These are phyloP conservation scores for Rhagonycha fulva DNA, from an alignment of 2,888 invertebrate species.

Conservation along the genomic window DNA sequence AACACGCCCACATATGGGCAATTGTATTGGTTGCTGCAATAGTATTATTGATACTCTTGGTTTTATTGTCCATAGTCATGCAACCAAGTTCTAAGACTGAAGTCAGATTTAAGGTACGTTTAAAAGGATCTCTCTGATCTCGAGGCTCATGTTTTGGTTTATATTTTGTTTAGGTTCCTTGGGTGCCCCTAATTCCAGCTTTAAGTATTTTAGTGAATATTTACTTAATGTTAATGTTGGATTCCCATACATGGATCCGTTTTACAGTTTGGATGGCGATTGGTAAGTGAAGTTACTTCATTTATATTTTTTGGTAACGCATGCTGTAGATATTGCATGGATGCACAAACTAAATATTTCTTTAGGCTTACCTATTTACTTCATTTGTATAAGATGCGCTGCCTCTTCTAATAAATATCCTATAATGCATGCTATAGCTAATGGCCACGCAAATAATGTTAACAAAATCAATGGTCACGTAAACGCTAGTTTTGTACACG, in stretches of 20 bases:
- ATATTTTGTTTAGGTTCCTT: conserved; percentile 67
- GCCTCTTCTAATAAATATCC: conserved; percentile 1
- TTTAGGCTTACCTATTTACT: conserved; percentile 51
- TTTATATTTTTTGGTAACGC: conserved; percentile 13
- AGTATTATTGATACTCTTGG: conserved; percentile 45
- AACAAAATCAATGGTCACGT: conserved; percentile 18
- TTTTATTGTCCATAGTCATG: conserved; percentile 60
- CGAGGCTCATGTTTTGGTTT: no score
- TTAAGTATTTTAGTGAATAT: conserved; percentile 82
- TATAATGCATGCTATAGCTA: conserved; percentile 19
- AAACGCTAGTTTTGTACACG: conserved; percentile 7
- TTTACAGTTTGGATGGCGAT: conserved; percentile 79
- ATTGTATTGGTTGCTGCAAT: conserved; percentile 45
- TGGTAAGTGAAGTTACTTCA: conserved; percentile 61
- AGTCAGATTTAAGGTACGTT: conserved; percentile 66
- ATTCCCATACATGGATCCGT: conserved; percentile 79
- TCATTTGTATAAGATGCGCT: conserved; percentile 27
- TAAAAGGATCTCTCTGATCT: no score
- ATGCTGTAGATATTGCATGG: conserved; percentile 45
- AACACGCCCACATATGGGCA: conserved; percentile 49
- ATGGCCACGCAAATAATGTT: conserved; percentile 6
- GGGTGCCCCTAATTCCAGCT: conserved; percentile 81
- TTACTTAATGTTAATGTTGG: conserved; percentile 83
- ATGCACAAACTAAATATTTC: conserved; percentile 37
- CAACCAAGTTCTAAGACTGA: conserved; percentile 68